phyloP scores from a whole-genome alignment of 2,113 vertebrate genomes.

The Microtus oregoni region DNA sequence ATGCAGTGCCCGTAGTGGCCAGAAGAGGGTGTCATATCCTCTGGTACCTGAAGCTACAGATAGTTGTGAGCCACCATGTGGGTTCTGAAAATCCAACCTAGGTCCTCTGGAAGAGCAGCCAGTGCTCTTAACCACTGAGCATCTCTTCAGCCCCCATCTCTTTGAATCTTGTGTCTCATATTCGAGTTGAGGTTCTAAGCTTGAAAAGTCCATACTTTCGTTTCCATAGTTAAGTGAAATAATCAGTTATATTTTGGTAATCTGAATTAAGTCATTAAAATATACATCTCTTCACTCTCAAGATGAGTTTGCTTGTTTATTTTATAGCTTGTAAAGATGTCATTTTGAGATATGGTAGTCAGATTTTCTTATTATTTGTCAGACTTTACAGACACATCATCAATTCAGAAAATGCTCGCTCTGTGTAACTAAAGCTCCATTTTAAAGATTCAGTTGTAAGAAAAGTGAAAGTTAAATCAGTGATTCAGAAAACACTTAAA shows the following conservation, averaged over 20 bases:
- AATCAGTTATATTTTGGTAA: slow-evolving; percentile 21
- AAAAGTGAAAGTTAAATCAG: slow-evolving; percentile 46
- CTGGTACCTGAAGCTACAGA: neutral
- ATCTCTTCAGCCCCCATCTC: neutral
- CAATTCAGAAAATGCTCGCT: neutral
- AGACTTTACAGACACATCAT: neutral
- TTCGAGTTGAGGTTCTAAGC: neutral
- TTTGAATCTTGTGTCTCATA: slow-evolving; percentile 58
- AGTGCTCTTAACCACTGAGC: neutral
- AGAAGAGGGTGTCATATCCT: neutral
- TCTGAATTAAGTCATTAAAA: neutral
- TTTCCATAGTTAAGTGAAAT: neutral
- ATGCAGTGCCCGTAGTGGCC: neutral
- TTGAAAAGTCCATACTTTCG: slow-evolving; percentile 20
- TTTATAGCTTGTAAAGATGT: slow-evolving; percentile 15
- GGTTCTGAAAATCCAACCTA: neutral
- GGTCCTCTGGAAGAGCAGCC: neutral
- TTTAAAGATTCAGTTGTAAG: slow-evolving; percentile 38
- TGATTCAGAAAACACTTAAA: slow-evolving; percentile 20
- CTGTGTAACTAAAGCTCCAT: neutral
- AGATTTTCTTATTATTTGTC: slow-evolving; percentile 19
- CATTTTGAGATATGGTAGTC: neutral
- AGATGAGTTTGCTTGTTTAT: neutral
- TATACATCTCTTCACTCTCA: neutral
- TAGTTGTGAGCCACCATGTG: neutral